A percentile compares a stretch with the other conserved stretches of the same genome.
phyloP scores from a whole-genome alignment of 2,797 vertebrate species.

The Triplophysa bombifrons region DNA sequence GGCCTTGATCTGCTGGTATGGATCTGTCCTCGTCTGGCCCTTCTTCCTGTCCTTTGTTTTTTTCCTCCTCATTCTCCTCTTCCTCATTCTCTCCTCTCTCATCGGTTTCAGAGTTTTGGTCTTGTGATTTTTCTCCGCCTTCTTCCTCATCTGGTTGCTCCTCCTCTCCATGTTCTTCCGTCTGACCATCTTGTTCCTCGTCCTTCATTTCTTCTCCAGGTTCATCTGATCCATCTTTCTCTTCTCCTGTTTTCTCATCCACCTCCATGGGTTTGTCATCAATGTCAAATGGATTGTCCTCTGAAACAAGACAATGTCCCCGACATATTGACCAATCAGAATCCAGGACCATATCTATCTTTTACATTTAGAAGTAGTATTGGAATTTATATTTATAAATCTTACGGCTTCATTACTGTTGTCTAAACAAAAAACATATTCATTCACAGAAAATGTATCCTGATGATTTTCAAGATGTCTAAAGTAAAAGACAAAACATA shows the following conservation, averaged over 20 bases:
- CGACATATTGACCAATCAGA: background rate
- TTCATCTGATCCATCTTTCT: conserved; percentile 63
- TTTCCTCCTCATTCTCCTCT: conserved; percentile 61
- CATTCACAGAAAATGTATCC: background rate
- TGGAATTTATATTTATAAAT: too few species aligned
- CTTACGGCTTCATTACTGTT: too few species aligned
- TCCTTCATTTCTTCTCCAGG: conserved; percentile 66
- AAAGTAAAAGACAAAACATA: conserved; percentile 24
- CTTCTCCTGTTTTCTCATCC: conserved; percentile 69
- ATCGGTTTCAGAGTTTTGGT: conserved; percentile 65
- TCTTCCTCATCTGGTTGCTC: conserved; percentile 68
- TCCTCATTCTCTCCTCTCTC: conserved; percentile 58
- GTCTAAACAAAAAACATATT: too few species aligned
- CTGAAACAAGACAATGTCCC: conserved; percentile 59
- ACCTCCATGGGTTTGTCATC: conserved; percentile 78
- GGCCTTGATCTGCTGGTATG: conserved; percentile 72
- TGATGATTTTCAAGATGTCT: background rate
- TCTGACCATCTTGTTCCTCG: conserved; percentile 61
- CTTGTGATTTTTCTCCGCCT: conserved; percentile 65
- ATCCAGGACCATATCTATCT: background rate
- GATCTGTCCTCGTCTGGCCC: conserved; percentile 64
- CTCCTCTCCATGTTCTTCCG: conserved; percentile 61
- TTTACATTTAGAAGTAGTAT: too few species aligned
- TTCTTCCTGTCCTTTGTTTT: conserved; percentile 64
- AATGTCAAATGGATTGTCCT: conserved; percentile 86